Conservation (phyloP, 2,797 vertebrate genomes). For the Propithecus perrieri region DNA sequence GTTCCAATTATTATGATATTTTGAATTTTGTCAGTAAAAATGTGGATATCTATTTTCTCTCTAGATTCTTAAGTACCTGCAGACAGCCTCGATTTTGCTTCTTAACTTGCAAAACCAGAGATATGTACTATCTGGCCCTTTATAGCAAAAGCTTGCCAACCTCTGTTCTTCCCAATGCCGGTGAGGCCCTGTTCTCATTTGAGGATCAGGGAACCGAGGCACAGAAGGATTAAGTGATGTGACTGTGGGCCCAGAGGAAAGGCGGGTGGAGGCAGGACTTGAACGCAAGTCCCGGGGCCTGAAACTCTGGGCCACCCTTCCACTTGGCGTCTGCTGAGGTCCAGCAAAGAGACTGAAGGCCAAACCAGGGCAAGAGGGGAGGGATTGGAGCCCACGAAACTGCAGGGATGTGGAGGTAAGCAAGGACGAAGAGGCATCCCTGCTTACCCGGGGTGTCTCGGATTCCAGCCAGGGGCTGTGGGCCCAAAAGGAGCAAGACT, state of each 20-base stretch:
- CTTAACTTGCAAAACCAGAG: not conserved
- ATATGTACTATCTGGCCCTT: not conserved
- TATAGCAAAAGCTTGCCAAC: not conserved
- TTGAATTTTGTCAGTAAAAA: not conserved
- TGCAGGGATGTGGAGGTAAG: fast-evolving
- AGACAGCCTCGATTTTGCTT: not conserved
- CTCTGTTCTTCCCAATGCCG: not conserved
- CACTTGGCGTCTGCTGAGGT: not conserved
- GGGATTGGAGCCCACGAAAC: not conserved
- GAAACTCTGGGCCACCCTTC: not conserved
- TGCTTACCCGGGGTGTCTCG: not conserved
- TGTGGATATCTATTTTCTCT: not conserved
- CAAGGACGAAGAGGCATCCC: not conserved
- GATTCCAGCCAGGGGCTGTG: fast-evolving
- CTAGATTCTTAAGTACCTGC: not conserved
- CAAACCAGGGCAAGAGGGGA: not conserved
- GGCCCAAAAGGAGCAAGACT: not conserved
- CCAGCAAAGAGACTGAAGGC: not conserved
- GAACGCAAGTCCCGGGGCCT: fast-evolving
- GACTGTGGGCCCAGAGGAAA: not conserved
- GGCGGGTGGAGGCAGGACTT: fast-evolving
- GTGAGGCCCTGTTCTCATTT: not conserved
- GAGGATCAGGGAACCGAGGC: not conserved
- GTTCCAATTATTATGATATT: not conserved
- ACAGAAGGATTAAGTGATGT: too few species aligned